Conservation (phyloP, 2,888 invertebrate species). For the Hirtodrosophila duncani region DNA sequence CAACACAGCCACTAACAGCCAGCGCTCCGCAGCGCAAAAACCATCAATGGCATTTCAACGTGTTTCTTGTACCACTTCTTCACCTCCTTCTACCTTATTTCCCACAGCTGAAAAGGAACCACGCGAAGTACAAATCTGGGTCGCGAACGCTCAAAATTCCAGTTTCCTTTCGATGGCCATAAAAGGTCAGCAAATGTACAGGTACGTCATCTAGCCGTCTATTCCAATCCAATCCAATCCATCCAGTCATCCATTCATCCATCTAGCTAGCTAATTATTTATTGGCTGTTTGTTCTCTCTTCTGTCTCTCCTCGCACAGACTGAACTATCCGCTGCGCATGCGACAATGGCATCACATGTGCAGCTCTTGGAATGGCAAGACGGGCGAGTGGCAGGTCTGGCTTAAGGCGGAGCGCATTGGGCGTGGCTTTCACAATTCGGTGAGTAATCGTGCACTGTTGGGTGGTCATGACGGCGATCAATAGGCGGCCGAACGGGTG, state of each 20-base stretch:
- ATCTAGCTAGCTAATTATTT: slow-evolving; percentile 5
- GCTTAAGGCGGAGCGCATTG: slow-evolving; percentile 91
- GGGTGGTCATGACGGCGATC: too few relatives aligned
- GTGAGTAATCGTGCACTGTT: slow-evolving; percentile 81
- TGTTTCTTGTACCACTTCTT: slow-evolving; percentile 10
- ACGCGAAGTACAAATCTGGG: slow-evolving; percentile 87
- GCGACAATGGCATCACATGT: slow-evolving; percentile 90
- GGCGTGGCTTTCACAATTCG: slow-evolving; percentile 91
- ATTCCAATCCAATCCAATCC: too few relatives aligned
- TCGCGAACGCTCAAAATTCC: slow-evolving; percentile 88
- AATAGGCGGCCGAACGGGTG: too few relatives aligned
- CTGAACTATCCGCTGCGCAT: slow-evolving; percentile 84
- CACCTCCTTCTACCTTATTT: neutral
- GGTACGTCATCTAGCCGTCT: slow-evolving; percentile 79
- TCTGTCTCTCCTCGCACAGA: slow-evolving; percentile 72
- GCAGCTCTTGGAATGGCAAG: slow-evolving; percentile 92
- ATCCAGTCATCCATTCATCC: neutral
- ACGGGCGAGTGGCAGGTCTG: slow-evolving; percentile 94
- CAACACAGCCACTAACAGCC: too few relatives aligned
- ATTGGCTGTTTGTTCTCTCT: slow-evolving; percentile 11
- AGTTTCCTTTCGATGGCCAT: slow-evolving; percentile 90
- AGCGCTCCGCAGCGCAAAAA: too few relatives aligned
- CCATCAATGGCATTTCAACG: slow-evolving; percentile 1
- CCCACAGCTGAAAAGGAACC: slow-evolving; percentile 85
- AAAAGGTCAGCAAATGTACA: slow-evolving; percentile 89